These are phyloP conservation scores for Oophaga sylvatica DNA, from an alignment of 2,797 vertebrate species.

Conservation along the genomic window DNA sequence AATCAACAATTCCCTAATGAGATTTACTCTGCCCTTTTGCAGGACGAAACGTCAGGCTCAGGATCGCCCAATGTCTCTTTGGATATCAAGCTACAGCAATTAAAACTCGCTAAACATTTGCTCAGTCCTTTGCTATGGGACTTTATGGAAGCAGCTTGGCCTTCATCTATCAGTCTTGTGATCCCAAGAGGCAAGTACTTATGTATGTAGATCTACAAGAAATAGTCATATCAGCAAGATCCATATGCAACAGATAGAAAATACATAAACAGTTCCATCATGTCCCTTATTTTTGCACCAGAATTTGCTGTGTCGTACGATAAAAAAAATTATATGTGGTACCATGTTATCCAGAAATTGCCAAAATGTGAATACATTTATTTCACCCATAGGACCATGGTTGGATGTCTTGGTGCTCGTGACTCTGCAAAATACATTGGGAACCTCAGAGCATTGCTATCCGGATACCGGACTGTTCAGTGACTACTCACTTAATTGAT, in stretches of 20 bases:
- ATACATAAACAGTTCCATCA: background rate
- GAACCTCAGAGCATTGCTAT: conserved; percentile 85
- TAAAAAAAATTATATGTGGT: too few relatives aligned
- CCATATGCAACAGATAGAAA: background rate
- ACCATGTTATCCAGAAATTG: too few relatives aligned
- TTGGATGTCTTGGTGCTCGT: conserved; percentile 84
- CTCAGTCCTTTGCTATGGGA: conserved; percentile 85
- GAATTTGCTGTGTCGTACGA: background rate
- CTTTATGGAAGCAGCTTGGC: conserved; percentile 90
- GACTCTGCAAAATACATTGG: conserved; percentile 86
- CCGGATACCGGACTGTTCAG: conserved; percentile 85
- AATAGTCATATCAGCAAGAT: background rate
- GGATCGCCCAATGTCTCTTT: conserved; percentile 89
- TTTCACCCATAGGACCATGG: conserved; percentile 78
- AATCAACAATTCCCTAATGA: background rate
- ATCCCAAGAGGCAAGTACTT: conserved; percentile 81
- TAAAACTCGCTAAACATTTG: conserved; percentile 83
- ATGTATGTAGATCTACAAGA: background rate
- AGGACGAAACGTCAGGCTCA: conserved; percentile 86
- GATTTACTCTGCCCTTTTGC: background rate
- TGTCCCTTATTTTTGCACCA: background rate
- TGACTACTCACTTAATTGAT: conserved; percentile 86
- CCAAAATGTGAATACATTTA: background rate
- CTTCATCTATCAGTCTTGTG: conserved; percentile 89
- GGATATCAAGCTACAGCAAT: conserved; percentile 87